phyloP scores from a whole-genome alignment of 2,113 vertebrate genomes.

The Thunnus thynnus region DNA sequence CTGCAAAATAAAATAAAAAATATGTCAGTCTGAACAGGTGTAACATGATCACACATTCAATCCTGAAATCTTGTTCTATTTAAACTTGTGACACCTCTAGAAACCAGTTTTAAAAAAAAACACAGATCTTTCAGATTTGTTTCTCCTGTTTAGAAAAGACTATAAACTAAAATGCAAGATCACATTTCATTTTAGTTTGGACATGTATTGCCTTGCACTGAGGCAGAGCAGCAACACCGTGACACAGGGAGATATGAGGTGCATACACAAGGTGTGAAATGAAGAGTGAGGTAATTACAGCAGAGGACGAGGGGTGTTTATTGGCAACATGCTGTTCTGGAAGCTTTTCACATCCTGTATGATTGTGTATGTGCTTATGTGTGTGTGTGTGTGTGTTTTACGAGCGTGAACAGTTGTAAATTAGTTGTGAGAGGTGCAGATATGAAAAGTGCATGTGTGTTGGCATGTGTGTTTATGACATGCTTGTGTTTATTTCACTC shows the following conservation, averaged over 20 bases:
- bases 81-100: not conserved
- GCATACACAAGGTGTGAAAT: conserved; percentile 65
- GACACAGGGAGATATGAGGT: conserved; percentile 53
- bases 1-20: conserved; percentile 21
- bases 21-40: conserved; percentile 19
- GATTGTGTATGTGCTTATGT: conserved; percentile 9
- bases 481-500: conserved; percentile 1
- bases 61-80: not conserved
- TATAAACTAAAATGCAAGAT: conserved; percentile 24
- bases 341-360: conserved; percentile 59
- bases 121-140: not conserved
- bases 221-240: conserved; percentile 27
- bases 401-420: conserved; percentile 19
- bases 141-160: conserved; percentile 3
- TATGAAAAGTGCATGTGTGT: conserved; percentile 18
- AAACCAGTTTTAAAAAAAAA: not conserved
- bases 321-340: conserved; percentile 74
- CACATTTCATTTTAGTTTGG: conserved; percentile 31
- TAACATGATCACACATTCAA: conserved; percentile 29
- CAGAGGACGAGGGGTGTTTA: conserved; percentile 68
- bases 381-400: not conserved
- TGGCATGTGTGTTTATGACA: conserved; percentile 29
- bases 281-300: conserved; percentile 72
- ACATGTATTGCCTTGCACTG: conserved; percentile 31
- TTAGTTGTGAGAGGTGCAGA: conserved; percentile 2